Conservation (phyloP, 2,888 invertebrate species). For the Ichneumon xanthorius region DNA sequence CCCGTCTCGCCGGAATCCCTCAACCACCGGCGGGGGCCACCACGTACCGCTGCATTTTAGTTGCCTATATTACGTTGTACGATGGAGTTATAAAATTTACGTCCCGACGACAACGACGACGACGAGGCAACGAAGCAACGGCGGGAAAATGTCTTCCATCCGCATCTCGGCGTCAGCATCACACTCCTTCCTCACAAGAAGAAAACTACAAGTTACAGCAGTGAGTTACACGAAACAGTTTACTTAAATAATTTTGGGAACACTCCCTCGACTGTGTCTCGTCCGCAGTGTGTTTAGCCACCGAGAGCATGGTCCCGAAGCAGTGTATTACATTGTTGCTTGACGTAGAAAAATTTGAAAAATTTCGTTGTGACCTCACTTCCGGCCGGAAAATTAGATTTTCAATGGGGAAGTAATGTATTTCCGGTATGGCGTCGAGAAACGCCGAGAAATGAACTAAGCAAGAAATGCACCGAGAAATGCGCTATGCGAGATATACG, state of each 20-base stretch:
- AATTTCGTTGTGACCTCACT: background rate
- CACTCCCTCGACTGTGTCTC: background rate
- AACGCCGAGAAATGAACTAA: too few species aligned
- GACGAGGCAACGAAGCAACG: constrained; percentile 17
- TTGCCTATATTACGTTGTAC: constrained; percentile 58
- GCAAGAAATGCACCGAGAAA: too few species aligned
- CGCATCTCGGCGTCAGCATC: constrained; percentile 1
- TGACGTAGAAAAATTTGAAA: background rate
- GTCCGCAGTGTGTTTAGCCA: background rate
- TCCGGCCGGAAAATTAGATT: too few species aligned
- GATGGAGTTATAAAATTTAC: constrained; percentile 63
- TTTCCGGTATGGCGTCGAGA: too few species aligned
- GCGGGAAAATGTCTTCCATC: constrained; percentile 39
- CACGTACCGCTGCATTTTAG: constrained; percentile 52
- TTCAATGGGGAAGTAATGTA: too few species aligned
- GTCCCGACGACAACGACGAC: constrained; percentile 40
- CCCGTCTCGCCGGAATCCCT: constrained; percentile 32
- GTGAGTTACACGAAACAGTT: constrained; percentile 22
- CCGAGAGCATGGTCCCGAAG: background rate
- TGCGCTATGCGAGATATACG: too few species aligned
- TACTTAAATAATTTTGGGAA: constrained; percentile 19
- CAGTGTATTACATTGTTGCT: background rate
- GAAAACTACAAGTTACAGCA: constrained; percentile 3
- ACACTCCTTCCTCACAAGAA: constrained; percentile 14
- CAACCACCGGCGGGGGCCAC: constrained; percentile 13